Base-by-base conservation (phyloP, 2,888 invertebrate genomes). In the Biston betularia region DNA sequence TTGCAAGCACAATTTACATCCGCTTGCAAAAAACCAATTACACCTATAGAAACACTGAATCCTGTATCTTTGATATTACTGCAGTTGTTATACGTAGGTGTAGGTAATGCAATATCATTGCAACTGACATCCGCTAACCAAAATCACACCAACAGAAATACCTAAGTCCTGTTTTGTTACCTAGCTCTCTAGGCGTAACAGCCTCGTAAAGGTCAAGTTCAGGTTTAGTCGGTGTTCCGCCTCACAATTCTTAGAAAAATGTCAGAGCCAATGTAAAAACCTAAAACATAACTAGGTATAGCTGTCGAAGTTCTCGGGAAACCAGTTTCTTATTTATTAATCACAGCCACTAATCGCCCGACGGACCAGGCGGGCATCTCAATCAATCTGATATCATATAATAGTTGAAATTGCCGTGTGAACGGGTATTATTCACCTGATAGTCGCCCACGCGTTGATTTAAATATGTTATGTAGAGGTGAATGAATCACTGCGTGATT, bases 391-490 rank as follows among this genome's bases (percentile, higher is more conserved):
- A 80, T 83, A 82, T 82, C 71, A 83, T 79, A 85, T 79, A 85
- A 85, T 83, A 86, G 80, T 77, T 75, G 77, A 81, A 85, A 87
- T 87, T 84, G 83, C 81, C 85, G 83, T 87, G 85, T 81, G 85
- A 85, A 82, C 83, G 79, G 79, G 75, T 76, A 78, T 79, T 79
- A 79, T 84, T 84, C 86, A 89, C 86, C 87, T 84, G 84, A 81
- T 78, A 78, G 70, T 63, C 85, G 79, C 87, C 87, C 84, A 89
- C 87, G 77, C 79, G 71, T 65, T 75, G 76, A 76, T 80, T 79
- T 79, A 72, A 79, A 79, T 76, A 78, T 74, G 76, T 74, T 71
- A 65, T 73, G 76, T 77, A 72, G 69, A 80, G 78, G 76, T 79
- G 77, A 81, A 84, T 84, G 81, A 83, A 81, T 83, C 82, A 83